These are phyloP conservation scores for Drosophila emarginata DNA, from an alignment of 2,888 invertebrate genomes.

Conservation along the genomic window DNA sequence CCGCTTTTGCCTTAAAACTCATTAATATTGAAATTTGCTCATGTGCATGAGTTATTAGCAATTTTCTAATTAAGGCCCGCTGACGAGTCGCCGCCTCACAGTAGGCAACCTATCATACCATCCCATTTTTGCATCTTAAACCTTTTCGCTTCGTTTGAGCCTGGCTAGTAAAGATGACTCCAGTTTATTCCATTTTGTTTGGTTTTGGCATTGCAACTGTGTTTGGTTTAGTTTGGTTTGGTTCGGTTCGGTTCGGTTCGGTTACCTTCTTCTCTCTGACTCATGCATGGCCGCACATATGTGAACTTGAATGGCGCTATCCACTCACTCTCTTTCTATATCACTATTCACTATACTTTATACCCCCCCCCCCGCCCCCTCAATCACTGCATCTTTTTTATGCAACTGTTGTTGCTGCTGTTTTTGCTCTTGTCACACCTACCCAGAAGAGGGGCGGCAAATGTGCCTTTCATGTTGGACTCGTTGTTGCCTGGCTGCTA, in stretches of 20 bases:
- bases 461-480: constrained; percentile 36
- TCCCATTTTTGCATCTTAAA: constrained; percentile 19
- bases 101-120: constrained; percentile 2
- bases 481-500: constrained; percentile 2
- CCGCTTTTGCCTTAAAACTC: constrained; percentile 49
- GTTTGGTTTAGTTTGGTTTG: not conserved
- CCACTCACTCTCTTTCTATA: not conserved
- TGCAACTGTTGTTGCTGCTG: not conserved
- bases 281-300: constrained; percentile 72
- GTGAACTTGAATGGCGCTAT: constrained; percentile 65
- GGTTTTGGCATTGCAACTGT: not conserved
- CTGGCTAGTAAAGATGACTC: not conserved
- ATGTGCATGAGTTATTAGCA: constrained; percentile 79
- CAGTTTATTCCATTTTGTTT: not conserved
- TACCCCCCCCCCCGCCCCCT: not conserved
- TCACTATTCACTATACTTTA: not conserved
- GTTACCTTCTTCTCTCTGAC: constrained; percentile 24
- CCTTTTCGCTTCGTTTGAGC: not conserved
- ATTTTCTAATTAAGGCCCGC: constrained; percentile 78
- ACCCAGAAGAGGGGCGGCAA: constrained; percentile 52
- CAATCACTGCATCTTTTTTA: not conserved
- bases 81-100: constrained; percentile 38
- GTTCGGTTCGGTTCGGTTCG: not conserved
- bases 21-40: constrained; percentile 80
- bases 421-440: constrained; percentile 66